A percentile compares a stretch with the other conserved stretches of the same genome.
These are phyloP conservation scores for Drosophila pseudotalamancana DNA, from an alignment of 2,888 invertebrate genomes.

Conservation along the genomic window DNA sequence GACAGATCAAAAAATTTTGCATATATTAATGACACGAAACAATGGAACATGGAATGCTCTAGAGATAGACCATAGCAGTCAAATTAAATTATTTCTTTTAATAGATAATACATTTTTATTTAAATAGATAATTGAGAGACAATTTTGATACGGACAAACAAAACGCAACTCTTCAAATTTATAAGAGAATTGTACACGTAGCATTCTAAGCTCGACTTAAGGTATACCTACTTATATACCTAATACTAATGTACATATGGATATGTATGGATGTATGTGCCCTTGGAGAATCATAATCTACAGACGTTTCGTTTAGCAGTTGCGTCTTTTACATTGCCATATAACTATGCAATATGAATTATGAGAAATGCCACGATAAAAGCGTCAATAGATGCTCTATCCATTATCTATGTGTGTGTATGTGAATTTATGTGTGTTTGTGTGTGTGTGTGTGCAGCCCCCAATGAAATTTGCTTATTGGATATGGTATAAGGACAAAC, in stretches of 20 bases:
- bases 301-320: background rate
- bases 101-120: background rate
- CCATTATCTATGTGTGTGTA: constrained; percentile 9
- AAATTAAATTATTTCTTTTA: background rate
- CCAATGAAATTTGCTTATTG: constrained; percentile 37
- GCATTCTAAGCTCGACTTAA: background rate
- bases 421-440: constrained; percentile 33
- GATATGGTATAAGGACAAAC: constrained; percentile 37
- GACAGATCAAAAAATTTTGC: background rate
- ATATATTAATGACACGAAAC: constrained; percentile 16
- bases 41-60: constrained; percentile 28
- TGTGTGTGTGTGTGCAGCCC: constrained; percentile 25
- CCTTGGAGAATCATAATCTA: background rate
- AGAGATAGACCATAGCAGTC: background rate
- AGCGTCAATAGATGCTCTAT: constrained; percentile 14
- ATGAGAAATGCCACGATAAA: constrained; percentile 7
- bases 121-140: no score
- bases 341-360: background rate
- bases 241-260: background rate
- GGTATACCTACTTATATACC: background rate
- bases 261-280: constrained; percentile 5
- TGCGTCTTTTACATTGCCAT: background rate
- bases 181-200: no score
- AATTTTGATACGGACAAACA: constrained; percentile 1
- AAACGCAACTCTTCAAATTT: background rate